Conservation (phyloP, 2,888 invertebrate species). For the Beris morrisii region DNA sequence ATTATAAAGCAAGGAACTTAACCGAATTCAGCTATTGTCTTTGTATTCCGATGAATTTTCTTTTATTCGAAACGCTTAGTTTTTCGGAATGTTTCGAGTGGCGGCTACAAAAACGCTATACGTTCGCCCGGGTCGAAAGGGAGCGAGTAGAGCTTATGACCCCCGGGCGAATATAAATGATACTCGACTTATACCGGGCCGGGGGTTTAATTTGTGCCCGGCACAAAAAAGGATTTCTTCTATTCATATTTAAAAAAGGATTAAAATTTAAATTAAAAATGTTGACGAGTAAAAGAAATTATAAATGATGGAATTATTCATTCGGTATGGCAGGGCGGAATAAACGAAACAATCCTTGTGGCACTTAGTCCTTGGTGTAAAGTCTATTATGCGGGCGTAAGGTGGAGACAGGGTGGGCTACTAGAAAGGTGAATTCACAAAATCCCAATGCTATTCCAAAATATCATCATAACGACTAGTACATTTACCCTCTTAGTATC, state of each 20-base stretch:
- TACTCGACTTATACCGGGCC: constrained; percentile 28
- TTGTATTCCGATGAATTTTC: constrained; percentile 12
- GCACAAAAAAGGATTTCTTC: constrained; percentile 32
- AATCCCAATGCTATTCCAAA: constrained; percentile 26
- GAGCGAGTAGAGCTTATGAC: constrained; percentile 5
- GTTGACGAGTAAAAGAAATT: constrained; percentile 28
- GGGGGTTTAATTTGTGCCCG: constrained; percentile 4
- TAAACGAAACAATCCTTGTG: constrained; percentile 31
- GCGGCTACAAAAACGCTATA: too few species aligned
- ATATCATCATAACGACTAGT: constrained; percentile 25
- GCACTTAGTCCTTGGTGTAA: constrained; percentile 21
- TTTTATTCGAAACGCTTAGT: constrained; percentile 8
- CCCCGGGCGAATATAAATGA: constrained; percentile 29
- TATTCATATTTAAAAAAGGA: constrained; percentile 36
- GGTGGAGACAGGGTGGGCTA: not conserved
- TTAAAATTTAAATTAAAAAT: constrained; percentile 35
- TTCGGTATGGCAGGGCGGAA: constrained; percentile 17
- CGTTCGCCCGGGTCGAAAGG: too few species aligned
- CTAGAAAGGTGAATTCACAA: constrained; percentile 13
- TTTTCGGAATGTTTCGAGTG: too few species aligned
- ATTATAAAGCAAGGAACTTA: constrained; percentile 27
- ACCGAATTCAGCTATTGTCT: constrained; percentile 11
- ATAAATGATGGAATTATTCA: constrained; percentile 36
- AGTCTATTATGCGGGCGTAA: constrained; percentile 3
- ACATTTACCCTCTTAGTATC: constrained; percentile 29